Evolutionary conservation across 2,113 vertebrate species (phyloP), one percentile per base, ranked within the genome.

Genomic region (Hyaena hyaena): DNA sequence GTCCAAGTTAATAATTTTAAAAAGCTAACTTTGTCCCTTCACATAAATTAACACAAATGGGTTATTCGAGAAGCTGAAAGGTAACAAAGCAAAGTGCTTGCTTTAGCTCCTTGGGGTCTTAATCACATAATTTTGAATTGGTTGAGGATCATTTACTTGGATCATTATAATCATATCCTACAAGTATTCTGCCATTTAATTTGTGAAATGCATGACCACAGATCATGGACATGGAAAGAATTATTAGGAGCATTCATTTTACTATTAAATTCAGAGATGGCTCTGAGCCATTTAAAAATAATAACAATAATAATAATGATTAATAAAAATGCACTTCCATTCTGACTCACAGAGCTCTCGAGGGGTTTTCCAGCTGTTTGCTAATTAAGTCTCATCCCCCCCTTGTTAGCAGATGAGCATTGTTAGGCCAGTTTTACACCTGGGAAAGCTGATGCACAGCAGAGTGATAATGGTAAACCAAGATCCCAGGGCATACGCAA

Each of bases 141-240:
- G 97, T 97, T 97, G 97, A 98, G 94, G 98, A 98, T 98, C 98
- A 98, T 98, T 98, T 98, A 97, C 98, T 98, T 97, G 96, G 96
- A 98, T 98, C 98, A 97, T 98, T 98, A 98, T 96, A 97, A 91
- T 98, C 93, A 69, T 93, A 98, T 97, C 95, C 97, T 97, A 97
- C 98, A 97, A 96, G 98, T 85, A 97, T 97, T 98, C 98, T 98
- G 12, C 3, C 96, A 96, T 98, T 98, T 98, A 98, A 98, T 98
- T 98, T 98, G 96, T 97, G 97, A 97, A 98, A 98, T 97, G 95
- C 94, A 94, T 96, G 97, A 98, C 98, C 97, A 96, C 93, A 84
- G 95, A 98, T 97, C 96, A 98, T 98, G 97, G 90, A 97, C 97
- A 96, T 79, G 97, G 95, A 93, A 98, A 97, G 95, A 98, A 97